Evolutionary conservation across 2,888 invertebrate species (phyloP).

Genomic region (Plebejus argus): DNA sequence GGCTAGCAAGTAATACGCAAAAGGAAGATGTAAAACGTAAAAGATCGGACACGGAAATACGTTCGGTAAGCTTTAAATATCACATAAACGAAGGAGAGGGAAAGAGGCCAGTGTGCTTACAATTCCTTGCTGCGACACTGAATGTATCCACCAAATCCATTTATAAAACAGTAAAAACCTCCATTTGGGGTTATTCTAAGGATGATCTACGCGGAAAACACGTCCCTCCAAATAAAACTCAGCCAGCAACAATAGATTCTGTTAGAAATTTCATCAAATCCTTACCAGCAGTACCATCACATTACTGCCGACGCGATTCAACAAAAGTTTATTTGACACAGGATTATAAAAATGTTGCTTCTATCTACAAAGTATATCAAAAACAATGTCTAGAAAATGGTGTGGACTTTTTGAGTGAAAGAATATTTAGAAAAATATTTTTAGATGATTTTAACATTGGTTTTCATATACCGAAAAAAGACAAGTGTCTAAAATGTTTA

Average conservation of each 20-base stretch:
- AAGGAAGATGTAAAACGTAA: too few relatives aligned
- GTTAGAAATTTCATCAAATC: too few relatives aligned
- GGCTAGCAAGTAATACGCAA: too few relatives aligned
- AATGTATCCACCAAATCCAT: conserved; percentile 24
- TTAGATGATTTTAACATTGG: conserved; percentile 40
- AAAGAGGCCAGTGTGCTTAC: conserved; percentile 1
- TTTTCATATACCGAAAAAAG: conserved; percentile 43
- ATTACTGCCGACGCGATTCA: too few relatives aligned
- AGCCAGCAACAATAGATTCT: too few relatives aligned
- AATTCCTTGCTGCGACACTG: conserved; percentile 19
- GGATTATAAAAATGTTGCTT: conserved; percentile 32
- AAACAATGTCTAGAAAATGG: too few relatives aligned
- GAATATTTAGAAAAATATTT: too few relatives aligned
- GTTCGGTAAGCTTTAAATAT: conserved; percentile 9
- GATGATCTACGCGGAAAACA: conserved; percentile 40
- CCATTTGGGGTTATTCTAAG: conserved; percentile 36
- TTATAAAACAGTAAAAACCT: conserved; percentile 12
- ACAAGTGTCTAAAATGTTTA: conserved; percentile 44
- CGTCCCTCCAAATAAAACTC: conserved; percentile 41
- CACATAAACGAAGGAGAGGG: conserved; percentile 22
- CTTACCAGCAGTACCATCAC: too few relatives aligned
- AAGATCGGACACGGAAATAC: not conserved
- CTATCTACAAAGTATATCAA: too few relatives aligned
- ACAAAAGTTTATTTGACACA: too few relatives aligned
- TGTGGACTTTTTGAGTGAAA: too few relatives aligned